These are phyloP conservation scores for Microctonus brassicae DNA, from an alignment of 2,888 invertebrate genomes.

Conservation along the genomic window DNA sequence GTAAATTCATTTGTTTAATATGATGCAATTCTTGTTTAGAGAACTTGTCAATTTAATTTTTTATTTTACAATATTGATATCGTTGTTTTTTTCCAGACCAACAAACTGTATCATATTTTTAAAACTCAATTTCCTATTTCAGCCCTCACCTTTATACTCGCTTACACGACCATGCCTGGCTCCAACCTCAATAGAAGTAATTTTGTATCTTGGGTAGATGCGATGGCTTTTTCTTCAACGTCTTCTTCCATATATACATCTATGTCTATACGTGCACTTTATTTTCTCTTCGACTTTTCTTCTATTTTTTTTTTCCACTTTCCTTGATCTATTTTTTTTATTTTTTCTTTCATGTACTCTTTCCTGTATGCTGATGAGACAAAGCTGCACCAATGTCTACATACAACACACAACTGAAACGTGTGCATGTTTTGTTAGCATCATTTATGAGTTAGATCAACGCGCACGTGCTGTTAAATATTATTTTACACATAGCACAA, in stretches of 20 bases:
- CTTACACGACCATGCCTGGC: neutral
- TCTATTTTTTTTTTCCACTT: neutral
- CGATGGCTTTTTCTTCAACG: neutral
- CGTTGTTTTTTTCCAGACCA: neutral
- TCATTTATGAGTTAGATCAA: conserved; percentile 9
- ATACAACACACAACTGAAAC: too few species aligned
- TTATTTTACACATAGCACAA: conserved; percentile 49
- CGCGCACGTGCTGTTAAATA: conserved; percentile 45
- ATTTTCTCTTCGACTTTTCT: neutral
- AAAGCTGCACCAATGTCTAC: conserved; percentile 16
- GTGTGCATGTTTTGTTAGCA: conserved; percentile 15
- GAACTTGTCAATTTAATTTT: neutral
- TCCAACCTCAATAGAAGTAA: conserved; percentile 1
- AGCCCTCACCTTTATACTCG: neutral
- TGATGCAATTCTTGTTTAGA: neutral
- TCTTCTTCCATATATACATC: neutral
- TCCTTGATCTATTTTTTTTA: neutral
- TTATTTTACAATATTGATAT: neutral
- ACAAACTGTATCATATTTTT: neutral
- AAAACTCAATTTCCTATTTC: conserved; percentile 1
- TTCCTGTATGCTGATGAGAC: conserved; percentile 3
- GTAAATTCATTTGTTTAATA: neutral
- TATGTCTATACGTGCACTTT: too few species aligned
- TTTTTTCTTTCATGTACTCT: conserved; percentile 2
- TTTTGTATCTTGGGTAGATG: neutral